Conservation (phyloP, 2,888 invertebrate genomes). For the Sinopyrophorus schimmeli region DNA sequence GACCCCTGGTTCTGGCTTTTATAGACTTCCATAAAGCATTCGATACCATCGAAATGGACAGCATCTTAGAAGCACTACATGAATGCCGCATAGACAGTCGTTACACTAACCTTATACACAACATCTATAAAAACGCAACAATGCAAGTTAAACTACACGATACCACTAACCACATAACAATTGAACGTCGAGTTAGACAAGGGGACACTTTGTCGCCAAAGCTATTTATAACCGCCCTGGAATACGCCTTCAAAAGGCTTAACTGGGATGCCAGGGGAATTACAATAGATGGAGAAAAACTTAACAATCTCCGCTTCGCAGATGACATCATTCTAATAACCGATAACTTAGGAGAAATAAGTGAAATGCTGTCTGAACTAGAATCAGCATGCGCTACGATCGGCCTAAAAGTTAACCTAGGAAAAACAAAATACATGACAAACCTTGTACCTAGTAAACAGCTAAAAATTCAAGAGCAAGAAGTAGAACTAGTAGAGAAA, state of each 20-base stretch:
- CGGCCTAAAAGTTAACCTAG: slow-evolving; percentile 2
- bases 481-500: slow-evolving; percentile 4
- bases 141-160: slow-evolving; percentile 6
- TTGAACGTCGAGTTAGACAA: slow-evolving; percentile 4
- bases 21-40: slow-evolving; percentile 4
- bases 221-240: background rate
- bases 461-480: slow-evolving; percentile 3
- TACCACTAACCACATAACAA: slow-evolving; percentile 3
- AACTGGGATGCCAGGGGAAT: slow-evolving; percentile 1
- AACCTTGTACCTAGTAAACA: slow-evolving; percentile 5
- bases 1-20: background rate
- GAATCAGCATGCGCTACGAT: background rate
- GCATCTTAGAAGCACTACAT: slow-evolving; percentile 1
- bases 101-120: slow-evolving; percentile 3
- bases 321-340: background rate
- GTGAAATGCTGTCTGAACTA: slow-evolving; percentile 1
- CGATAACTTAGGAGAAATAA: slow-evolving; percentile 3
- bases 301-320: background rate
- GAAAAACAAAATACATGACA: slow-evolving; percentile 4
- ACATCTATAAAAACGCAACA: slow-evolving; percentile 7
- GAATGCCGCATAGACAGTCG: slow-evolving; percentile 6
- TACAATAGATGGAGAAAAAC: background rate
- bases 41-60: too few relatives aligned
- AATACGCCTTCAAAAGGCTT: slow-evolving; percentile 3
- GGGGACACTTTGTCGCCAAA: background rate